Percentiles rank a stretch among this genome's conserved stretches.
Conservation (phyloP, 2,113 vertebrate genomes). For the Crotalus helleri region DNA sequence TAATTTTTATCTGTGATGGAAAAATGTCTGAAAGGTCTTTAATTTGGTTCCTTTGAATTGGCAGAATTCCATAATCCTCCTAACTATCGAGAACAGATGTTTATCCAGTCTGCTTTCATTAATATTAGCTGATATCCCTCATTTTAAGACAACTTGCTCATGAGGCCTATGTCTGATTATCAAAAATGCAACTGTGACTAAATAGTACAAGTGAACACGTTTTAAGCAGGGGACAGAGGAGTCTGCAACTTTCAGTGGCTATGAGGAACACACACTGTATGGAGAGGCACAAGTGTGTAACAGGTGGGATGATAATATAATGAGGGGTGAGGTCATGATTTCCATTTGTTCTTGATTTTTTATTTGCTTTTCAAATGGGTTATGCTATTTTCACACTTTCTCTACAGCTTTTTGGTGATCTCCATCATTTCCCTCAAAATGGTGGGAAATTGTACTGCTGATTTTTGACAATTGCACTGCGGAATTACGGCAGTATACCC, state of each 20-base stretch:
- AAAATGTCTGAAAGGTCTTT: neutral
- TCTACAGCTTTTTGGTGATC: neutral
- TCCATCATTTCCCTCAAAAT: neutral
- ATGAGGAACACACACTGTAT: neutral
- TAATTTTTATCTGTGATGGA: neutral
- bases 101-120: conserved; percentile 6
- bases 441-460: neutral
- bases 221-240: neutral
- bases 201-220: neutral
- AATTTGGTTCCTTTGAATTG: neutral
- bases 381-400: neutral
- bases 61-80: neutral
- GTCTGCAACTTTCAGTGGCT: neutral
- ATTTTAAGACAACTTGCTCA: neutral
- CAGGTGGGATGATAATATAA: neutral
- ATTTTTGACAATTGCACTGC: neutral
- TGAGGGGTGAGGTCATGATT: neutral
- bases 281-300: neutral
- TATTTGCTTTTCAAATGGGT: neutral
- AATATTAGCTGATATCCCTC: neutral
- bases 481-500: neutral
- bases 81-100: neutral
- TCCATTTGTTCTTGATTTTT: neutral
- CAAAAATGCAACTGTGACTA: neutral
- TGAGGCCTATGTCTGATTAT: neutral